Percentiles rank a stretch among this genome's conserved stretches.
phyloP scores from a whole-genome alignment of 2,888 invertebrate genomes.

The Mechanitis mazaeus region DNA sequence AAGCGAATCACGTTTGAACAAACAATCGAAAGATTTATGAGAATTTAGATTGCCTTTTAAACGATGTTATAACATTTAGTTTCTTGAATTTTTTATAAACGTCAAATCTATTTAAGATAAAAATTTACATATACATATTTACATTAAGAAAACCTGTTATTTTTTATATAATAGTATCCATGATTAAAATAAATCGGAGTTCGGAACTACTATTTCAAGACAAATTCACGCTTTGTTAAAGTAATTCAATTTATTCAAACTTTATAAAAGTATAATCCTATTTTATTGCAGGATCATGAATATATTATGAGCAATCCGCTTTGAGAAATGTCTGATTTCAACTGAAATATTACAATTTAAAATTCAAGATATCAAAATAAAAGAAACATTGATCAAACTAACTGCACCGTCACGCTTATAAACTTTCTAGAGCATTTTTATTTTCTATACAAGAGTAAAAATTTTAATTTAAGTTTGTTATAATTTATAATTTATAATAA shows the following conservation, averaged over 20 bases:
- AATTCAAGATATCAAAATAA: neutral
- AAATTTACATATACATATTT: no score
- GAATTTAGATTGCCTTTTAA: conserved; percentile 2
- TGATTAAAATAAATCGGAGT: no score
- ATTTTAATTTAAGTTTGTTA: neutral
- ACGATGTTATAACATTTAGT: no score
- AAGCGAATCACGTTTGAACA: conserved; percentile 14
- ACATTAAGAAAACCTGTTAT: no score
- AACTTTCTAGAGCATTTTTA: conserved; percentile 3
- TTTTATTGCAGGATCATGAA: neutral
- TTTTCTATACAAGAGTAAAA: neutral
- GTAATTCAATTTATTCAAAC: neutral
- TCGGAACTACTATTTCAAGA: no score
- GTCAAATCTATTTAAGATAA: no score
- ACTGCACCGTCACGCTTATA: neutral
- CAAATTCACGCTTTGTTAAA: neutral
- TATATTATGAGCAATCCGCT: conserved; percentile 1
- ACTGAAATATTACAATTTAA: neutral
- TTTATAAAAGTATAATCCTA: neutral
- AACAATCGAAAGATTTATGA: conserved; percentile 5
- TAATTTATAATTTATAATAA: no score
- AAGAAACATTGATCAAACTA: neutral
- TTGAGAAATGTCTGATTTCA: neutral
- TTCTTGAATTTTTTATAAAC: no score
- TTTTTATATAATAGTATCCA: no score